These are phyloP conservation scores for Phymanthus crucifer DNA, from an alignment of 92 coral and sea anemone species.

Conservation along the genomic window DNA sequence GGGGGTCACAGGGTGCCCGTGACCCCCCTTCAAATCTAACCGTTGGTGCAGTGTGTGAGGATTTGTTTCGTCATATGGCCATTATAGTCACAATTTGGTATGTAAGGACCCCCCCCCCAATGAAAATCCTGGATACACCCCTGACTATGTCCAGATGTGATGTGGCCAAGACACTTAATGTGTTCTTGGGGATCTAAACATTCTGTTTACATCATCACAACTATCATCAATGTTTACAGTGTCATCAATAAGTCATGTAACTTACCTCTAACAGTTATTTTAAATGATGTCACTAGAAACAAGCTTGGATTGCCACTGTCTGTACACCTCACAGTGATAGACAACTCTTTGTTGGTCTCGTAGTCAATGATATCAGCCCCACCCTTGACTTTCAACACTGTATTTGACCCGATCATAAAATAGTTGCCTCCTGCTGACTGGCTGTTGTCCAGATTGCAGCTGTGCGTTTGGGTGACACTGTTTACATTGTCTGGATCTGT, in stretches of 20 bases:
- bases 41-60: too few species aligned
- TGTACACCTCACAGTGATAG: constrained; percentile 66
- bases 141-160: too few species aligned
- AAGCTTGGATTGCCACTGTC: constrained; percentile 75
- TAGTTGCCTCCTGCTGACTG: constrained; percentile 57
- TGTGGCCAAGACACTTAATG: too few species aligned
- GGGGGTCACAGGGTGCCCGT: too few species aligned
- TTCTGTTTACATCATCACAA: not conserved
- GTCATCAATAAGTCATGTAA: not conserved
- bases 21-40: too few species aligned
- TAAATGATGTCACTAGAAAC: constrained; percentile 49
- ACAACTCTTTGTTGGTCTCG: constrained; percentile 50
- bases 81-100: too few species aligned
- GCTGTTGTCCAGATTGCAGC: constrained; percentile 46
- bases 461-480: constrained; percentile 67
- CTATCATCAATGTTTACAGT: not conserved
- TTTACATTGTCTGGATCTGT: constrained; percentile 86
- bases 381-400: constrained; percentile 67
- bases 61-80: too few species aligned
- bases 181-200: too few species aligned
- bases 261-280: constrained; percentile 68
- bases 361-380: constrained; percentile 53
- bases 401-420: constrained; percentile 50
- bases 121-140: too few species aligned
- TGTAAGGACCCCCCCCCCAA: too few species aligned